Evolutionary conservation across 2,888 invertebrate species (phyloP).

Genomic region (Maniola hyperantus): DNA sequence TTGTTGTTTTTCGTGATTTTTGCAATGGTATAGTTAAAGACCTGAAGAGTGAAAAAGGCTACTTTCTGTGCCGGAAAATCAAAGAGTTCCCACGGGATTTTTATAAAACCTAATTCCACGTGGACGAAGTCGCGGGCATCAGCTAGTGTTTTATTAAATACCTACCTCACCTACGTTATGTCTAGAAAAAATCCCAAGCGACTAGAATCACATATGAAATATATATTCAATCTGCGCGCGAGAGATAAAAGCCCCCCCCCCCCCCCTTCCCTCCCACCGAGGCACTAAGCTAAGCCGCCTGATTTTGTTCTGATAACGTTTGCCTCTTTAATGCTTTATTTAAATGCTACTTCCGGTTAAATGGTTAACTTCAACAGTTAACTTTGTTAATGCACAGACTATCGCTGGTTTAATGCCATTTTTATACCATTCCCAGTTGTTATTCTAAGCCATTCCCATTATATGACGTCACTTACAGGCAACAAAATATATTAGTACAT

Average conservation of each 20-base stretch:
- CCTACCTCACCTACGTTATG: neutral
- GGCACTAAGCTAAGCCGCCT: conserved; percentile 54
- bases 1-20: no score
- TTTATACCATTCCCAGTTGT: no score
- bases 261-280: conserved; percentile 49
- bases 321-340: conserved; percentile 38
- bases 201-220: conserved; percentile 84
- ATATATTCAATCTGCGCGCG: conserved; percentile 87
- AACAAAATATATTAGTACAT: no score
- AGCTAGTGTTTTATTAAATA: neutral
- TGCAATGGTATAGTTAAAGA: no score
- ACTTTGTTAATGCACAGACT: neutral
- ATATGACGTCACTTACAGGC: no score
- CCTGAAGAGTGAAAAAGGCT: no score
- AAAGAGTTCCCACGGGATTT: no score
- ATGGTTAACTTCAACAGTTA: neutral
- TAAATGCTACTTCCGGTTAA: conserved; percentile 2
- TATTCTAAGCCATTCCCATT: no score
- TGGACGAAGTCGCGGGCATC: no score
- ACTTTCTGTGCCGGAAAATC: no score
- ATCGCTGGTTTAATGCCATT: no score
- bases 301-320: conserved; percentile 59
- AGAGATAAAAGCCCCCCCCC: conserved; percentile 77
- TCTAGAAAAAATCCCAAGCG: conserved; percentile 36
- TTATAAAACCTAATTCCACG: no score